Conservation (phyloP, 2,888 invertebrate genomes). For the Alviniconcha strummeri region DNA sequence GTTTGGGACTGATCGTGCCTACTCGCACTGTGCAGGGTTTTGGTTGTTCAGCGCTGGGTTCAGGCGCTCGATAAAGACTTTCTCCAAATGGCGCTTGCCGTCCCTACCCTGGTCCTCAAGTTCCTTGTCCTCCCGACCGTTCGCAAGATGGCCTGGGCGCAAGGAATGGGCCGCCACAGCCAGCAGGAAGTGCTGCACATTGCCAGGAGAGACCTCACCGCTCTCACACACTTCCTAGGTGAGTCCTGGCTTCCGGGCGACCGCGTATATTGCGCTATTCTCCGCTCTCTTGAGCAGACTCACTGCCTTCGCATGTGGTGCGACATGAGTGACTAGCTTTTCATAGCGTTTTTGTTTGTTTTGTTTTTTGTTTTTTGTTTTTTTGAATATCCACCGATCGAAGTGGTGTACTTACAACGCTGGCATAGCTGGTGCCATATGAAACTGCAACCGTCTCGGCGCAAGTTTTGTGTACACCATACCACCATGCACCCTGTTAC, state of each 20-base stretch:
- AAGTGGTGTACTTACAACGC: too few relatives aligned
- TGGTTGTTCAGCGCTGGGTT: conserved; percentile 15
- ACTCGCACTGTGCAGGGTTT: neutral
- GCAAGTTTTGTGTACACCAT: too few relatives aligned
- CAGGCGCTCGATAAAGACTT: neutral
- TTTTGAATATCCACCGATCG: too few relatives aligned
- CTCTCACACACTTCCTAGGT: conserved; percentile 8
- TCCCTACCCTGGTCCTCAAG: neutral
- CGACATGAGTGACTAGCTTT: too few relatives aligned
- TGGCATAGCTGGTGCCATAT: too few relatives aligned
- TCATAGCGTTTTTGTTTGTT: too few relatives aligned
- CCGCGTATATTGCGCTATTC: too few relatives aligned
- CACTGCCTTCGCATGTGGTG: neutral
- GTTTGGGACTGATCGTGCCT: too few relatives aligned
- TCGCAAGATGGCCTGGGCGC: conserved; percentile 3
- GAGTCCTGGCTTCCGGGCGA: neutral
- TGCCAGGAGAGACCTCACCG: conserved; percentile 14
- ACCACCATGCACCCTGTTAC: too few relatives aligned
- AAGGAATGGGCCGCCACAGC: conserved; percentile 24
- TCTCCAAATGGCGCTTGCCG: neutral
- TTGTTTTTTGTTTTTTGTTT: too few relatives aligned
- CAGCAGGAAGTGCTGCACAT: conserved; percentile 12
- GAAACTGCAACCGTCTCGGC: too few relatives aligned
- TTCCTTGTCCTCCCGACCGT: neutral
- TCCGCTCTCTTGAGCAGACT: too few relatives aligned